A percentile compares a stretch with the other conserved stretches of the same genome.
Conservation (phyloP, 2,797 vertebrate genomes). For the Poecilia velifera region DNA sequence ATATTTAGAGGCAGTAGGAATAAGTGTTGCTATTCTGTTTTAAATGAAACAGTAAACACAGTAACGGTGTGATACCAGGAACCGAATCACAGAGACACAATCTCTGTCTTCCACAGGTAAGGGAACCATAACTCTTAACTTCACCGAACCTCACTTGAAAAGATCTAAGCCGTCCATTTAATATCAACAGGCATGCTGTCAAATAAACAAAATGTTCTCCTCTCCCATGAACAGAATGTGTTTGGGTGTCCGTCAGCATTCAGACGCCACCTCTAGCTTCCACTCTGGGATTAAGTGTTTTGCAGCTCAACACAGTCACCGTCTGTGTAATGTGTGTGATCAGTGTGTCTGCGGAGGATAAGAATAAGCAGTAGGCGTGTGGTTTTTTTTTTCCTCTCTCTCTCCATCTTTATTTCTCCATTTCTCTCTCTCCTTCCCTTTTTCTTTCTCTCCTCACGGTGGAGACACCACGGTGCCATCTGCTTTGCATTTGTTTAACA, state of each 20-base stretch:
- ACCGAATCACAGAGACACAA: neutral
- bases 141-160: neutral
- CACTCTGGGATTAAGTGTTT: slow-evolving; percentile 72
- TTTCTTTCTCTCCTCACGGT: slow-evolving; percentile 75
- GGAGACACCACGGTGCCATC: slow-evolving; percentile 83
- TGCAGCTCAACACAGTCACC: slow-evolving; percentile 72
- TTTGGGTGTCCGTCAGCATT: slow-evolving; percentile 75
- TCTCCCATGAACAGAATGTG: slow-evolving; percentile 73
- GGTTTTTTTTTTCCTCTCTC: slow-evolving; percentile 33
- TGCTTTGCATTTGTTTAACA: slow-evolving; percentile 87
- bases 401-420: slow-evolving; percentile 53
- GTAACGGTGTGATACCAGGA: neutral
- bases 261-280: slow-evolving; percentile 71
- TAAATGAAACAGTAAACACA: neutral
- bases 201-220: slow-evolving; percentile 73
- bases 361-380: slow-evolving; percentile 78
- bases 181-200: slow-evolving; percentile 59
- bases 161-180: slow-evolving; percentile 4
- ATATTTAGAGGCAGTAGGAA: neutral
- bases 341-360: slow-evolving; percentile 77
- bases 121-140: neutral
- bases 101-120: too few relatives aligned
- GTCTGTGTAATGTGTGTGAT: slow-evolving; percentile 77
- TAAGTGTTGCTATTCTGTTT: neutral
- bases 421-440: slow-evolving; percentile 62